Base-by-base conservation (phyloP, 1,140 invertebrate species). In the Micrasema minimum region DNA sequence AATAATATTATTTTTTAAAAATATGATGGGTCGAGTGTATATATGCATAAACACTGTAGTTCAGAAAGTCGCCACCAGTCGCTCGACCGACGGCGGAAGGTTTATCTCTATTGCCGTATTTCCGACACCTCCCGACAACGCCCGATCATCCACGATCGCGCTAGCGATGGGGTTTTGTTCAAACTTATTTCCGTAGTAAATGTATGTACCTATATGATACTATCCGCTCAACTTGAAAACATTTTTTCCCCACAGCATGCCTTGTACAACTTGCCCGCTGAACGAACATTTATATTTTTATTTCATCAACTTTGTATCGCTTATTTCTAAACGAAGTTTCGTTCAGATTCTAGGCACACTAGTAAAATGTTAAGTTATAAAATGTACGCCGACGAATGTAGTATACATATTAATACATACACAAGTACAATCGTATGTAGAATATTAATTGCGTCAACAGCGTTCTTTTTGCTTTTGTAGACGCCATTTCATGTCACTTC, bases 161-260 rank as follows among this genome's bases (percentile, higher is more conserved):
- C 20, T 51, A 43, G 67, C 67, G 46, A 69, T 69, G 67, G 67
- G 67, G 67, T 69, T 62, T 69, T 61, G 67, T 69, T 50, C 57
- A 69, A 69, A 69, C 67, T 69, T 69, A 69, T 69, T 69, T 69
- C 67, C 67, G 67, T 69, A 61, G 67, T 69, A 48, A 61, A 69
- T 62, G 26, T 4, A 66, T 23, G n/a, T 53, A 55, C 51, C n/a
- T 48, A 48, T 20, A 48, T 48, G 18, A 48, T 20, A 48, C 16
- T 48, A 31, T 53, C 46, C 46, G 53, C 41, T 48, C 37, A 61
- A 69, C 55, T 69, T 69, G 67, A 45, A 69, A 62, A 69, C 26
- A 69, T 59, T 69, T 69, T 69, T 69, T 69, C 48, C 67, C 67
- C 45, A 22, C 55, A 14, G 14, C 55, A 41, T 22, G 22, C 43